Conservation (phyloP, 2,113 vertebrate genomes). For the Petrocephalus zakoni region DNA sequence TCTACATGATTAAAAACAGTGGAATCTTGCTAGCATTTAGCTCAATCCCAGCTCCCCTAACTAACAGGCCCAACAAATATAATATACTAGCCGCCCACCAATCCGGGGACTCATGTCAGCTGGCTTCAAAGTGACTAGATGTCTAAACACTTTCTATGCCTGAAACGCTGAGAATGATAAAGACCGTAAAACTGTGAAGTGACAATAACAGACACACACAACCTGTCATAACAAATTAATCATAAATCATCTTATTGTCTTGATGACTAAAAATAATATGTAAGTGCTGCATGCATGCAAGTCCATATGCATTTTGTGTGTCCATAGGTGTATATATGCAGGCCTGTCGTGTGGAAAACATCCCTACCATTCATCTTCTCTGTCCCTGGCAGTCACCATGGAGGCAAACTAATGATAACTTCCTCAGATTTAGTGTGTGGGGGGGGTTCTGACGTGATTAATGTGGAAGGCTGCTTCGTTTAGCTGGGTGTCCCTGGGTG, state of each 20-base stretch:
- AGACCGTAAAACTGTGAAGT: not conserved
- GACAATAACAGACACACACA: not conserved
- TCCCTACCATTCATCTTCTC: not conserved
- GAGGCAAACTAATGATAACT: conserved; percentile 3
- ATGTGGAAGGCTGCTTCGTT: not conserved
- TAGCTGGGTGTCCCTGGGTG: not conserved
- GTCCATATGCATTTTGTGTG: not conserved
- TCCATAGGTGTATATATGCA: not conserved
- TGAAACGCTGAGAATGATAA: not conserved
- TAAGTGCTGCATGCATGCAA: not conserved
- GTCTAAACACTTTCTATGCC: not conserved
- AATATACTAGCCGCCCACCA: not conserved
- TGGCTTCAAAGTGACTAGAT: not conserved
- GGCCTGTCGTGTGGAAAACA: not conserved
- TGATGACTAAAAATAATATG: not conserved
- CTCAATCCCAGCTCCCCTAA: not conserved
- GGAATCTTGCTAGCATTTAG: not conserved
- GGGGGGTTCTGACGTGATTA: not conserved
- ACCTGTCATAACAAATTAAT: not conserved
- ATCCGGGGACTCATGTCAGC: not conserved
- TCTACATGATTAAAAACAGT: not conserved
- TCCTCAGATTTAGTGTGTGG: not conserved
- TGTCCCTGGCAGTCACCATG: not conserved
- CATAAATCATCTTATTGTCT: not conserved
- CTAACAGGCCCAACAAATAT: not conserved